Evolutionary conservation across 2,797 vertebrate genomes (phyloP).

Genomic region (Diceros bicornis): DNA sequence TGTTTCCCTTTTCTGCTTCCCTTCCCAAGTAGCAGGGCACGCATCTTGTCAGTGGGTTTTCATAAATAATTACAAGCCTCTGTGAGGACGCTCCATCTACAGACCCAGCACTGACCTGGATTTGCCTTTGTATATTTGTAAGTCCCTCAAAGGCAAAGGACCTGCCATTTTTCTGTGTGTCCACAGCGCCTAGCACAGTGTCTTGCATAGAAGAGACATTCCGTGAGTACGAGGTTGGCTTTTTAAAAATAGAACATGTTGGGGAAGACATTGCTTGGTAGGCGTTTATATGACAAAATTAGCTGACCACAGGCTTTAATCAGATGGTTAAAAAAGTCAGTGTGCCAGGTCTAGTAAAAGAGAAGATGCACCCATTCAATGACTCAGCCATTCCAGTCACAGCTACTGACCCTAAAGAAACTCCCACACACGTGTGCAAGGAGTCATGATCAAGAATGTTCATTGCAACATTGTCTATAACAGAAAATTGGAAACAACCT

Average conservation of each 20-base stretch:
- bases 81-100: not conserved
- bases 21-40: not conserved
- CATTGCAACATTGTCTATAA: not conserved
- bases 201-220: not conserved
- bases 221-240: not conserved
- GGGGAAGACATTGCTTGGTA: not conserved
- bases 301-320: not conserved
- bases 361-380: not conserved
- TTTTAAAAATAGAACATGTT: not conserved
- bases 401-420: not conserved
- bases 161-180: not conserved
- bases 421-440: not conserved
- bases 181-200: not conserved
- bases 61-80: not conserved
- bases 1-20: not conserved
- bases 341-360: not conserved
- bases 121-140: not conserved
- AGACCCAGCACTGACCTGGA: not conserved
- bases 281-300: not conserved
- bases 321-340: not conserved
- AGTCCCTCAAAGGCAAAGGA: not conserved
- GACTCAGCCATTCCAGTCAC: not conserved
- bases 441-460: not conserved
- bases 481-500: not conserved
- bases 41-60: not conserved